Evolutionary conservation across 2,113 vertebrate genomes (phyloP).

Genomic region (Platanista minor): DNA sequence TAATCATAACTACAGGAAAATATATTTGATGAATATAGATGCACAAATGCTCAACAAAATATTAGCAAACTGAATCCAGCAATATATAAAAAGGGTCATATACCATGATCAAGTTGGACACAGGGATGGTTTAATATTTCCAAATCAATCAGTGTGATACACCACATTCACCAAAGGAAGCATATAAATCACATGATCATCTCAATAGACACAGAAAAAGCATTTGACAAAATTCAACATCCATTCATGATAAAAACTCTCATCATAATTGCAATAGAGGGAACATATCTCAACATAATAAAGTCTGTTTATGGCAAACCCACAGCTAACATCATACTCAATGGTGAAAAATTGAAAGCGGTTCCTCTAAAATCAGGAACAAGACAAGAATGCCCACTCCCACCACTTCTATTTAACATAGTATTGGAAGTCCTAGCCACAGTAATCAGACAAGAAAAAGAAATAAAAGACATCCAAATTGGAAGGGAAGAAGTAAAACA

Average conservation of each 20-base stretch:
- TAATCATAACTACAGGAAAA: background rate
- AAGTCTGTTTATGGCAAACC: background rate
- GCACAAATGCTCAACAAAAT: background rate
- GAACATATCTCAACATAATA: background rate
- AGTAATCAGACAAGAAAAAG: background rate
- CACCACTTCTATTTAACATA: background rate
- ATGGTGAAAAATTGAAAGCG: background rate
- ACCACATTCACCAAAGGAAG: background rate
- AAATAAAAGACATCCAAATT: background rate
- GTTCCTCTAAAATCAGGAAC: background rate
- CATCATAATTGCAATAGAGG: background rate
- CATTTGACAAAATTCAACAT: background rate
- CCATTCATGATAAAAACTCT: background rate
- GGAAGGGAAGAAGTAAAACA: background rate
- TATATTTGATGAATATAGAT: background rate
- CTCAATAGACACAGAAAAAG: background rate
- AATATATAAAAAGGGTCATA: background rate
- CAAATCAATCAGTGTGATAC: background rate
- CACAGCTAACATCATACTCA: background rate
- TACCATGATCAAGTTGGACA: background rate
- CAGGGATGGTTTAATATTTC: background rate
- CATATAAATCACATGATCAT: background rate
- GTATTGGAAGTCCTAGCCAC: background rate
- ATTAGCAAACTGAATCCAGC: background rate
- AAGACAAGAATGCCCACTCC: background rate